Conservation (phyloP, 2,113 vertebrate species). For the Eonycteris spelaea region DNA sequence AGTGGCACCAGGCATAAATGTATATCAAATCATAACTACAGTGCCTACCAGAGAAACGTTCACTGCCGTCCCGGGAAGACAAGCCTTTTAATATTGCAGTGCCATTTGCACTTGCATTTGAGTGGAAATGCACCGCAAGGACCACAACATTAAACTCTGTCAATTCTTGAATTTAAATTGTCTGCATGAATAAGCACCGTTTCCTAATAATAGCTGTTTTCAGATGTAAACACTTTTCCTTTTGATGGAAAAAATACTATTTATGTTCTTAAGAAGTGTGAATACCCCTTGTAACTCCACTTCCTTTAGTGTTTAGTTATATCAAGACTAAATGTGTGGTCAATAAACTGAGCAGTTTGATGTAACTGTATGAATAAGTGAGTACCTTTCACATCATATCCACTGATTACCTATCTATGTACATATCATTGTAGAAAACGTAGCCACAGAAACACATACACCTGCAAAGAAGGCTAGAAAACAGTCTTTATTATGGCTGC, state of each 20-base stretch:
- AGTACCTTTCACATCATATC: background rate
- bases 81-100: background rate
- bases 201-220: constrained; percentile 55
- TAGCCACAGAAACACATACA: background rate
- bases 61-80: background rate
- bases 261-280: constrained; percentile 7
- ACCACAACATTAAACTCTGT: constrained; percentile 49
- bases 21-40: constrained; percentile 54
- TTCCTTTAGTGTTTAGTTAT: background rate
- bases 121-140: constrained; percentile 32
- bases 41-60: constrained; percentile 28
- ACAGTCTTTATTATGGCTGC: background rate
- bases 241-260: constrained; percentile 12
- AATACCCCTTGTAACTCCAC: background rate
- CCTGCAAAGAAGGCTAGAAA: background rate
- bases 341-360: background rate
- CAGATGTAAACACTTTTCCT: constrained; percentile 36
- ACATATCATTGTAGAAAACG: background rate
- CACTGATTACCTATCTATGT: background rate
- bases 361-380: background rate
- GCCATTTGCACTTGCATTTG: background rate
- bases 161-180: constrained; percentile 44
- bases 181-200: constrained; percentile 49
- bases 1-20: constrained; percentile 42
- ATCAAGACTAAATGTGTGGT: background rate